phyloP scores from a whole-genome alignment of 2,888 invertebrate species.

The Melinaea marsaeus region DNA sequence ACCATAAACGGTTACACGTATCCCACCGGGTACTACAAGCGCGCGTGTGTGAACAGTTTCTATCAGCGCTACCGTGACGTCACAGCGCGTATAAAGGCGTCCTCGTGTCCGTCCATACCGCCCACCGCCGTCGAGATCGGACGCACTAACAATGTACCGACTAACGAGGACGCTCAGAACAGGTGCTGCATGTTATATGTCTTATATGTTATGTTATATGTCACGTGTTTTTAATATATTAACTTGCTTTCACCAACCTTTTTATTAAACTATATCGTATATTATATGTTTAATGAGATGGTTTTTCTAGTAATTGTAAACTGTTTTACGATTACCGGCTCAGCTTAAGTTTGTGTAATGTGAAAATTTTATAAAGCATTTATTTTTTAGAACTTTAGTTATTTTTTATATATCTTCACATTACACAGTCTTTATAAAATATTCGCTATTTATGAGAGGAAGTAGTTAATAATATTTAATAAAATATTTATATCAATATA shows the following conservation, averaged over 20 bases:
- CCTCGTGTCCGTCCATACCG: slow-evolving; percentile 86
- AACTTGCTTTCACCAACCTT: slow-evolving; percentile 13
- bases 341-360: not conserved
- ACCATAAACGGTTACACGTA: too few species aligned
- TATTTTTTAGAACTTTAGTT: not conserved
- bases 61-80: slow-evolving; percentile 92
- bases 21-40: slow-evolving; percentile 16
- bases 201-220: too few species aligned
- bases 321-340: not conserved
- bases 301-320: not conserved
- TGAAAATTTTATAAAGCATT: not conserved
- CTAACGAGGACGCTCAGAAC: slow-evolving; percentile 67
- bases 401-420: not conserved
- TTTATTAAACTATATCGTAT: slow-evolving; percentile 11
- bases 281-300: not conserved
- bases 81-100: slow-evolving; percentile 92
- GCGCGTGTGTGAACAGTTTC: slow-evolving; percentile 82
- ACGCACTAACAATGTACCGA: slow-evolving; percentile 57
- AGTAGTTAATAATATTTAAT: too few species aligned
- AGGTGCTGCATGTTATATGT: slow-evolving; percentile 64
- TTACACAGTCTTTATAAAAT: not conserved
- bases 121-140: slow-evolving; percentile 70
- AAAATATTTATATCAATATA: too few species aligned
- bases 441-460: not conserved
- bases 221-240: slow-evolving; percentile 30